phyloP scores from a whole-genome alignment of 2,888 invertebrate species.

The Pyrrhosoma nymphula region DNA sequence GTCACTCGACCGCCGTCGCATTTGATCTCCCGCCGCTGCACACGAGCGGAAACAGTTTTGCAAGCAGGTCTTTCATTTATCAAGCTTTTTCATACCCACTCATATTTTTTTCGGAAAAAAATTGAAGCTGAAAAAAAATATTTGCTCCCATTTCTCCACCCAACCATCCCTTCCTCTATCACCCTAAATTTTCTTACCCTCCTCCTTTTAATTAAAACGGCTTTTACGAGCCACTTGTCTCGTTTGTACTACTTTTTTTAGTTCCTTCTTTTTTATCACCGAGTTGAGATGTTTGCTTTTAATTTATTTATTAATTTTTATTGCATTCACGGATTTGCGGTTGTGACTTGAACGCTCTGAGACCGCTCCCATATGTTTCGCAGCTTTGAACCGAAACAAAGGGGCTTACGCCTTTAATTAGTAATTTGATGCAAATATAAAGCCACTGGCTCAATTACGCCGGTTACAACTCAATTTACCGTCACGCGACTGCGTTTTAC shows the following conservation, averaged over 20 bases:
- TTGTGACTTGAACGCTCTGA: neutral
- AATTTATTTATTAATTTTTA: neutral
- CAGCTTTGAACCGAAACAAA: neutral
- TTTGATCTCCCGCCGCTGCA: constrained; percentile 27
- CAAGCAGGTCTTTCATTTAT: neutral
- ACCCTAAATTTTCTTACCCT: neutral
- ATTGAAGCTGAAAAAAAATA: neutral
- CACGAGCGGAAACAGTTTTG: constrained; percentile 31
- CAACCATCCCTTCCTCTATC: too few relatives aligned
- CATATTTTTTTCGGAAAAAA: neutral
- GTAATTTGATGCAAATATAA: neutral
- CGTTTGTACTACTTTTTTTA: neutral
- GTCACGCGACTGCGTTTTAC: neutral
- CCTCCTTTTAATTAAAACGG: constrained; percentile 23
- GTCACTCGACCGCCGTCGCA: constrained; percentile 7
- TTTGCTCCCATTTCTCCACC: too few relatives aligned
- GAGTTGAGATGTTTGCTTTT: neutral
- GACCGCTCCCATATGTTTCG: neutral
- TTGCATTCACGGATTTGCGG: neutral
- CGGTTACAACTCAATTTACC: neutral
- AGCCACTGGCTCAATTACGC: neutral
- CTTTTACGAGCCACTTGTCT: neutral
- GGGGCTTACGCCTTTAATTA: neutral
- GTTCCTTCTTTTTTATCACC: neutral
- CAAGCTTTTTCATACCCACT: neutral